phyloP scores from a whole-genome alignment of 2,888 invertebrate species.

The Cremastinae sp. region DNA sequence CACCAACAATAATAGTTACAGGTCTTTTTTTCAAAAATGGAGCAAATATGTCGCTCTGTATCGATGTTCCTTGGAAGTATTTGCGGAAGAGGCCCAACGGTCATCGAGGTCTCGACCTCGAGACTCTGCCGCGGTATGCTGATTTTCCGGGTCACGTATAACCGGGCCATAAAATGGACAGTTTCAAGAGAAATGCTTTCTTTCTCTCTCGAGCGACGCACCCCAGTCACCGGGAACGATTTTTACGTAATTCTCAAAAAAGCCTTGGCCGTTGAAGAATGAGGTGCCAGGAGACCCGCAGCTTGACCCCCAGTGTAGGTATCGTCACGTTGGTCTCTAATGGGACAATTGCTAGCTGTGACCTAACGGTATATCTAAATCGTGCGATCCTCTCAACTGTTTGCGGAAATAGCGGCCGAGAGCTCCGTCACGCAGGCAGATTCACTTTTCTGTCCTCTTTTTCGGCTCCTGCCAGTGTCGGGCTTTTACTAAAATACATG shows the following conservation, averaged over 20 bases:
- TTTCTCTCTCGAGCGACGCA: conserved; percentile 27
- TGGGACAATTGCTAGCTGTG: conserved; percentile 67
- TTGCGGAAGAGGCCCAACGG: conserved; percentile 7
- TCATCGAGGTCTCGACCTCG: conserved; percentile 57
- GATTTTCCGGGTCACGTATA: conserved; percentile 48
- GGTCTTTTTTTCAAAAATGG: conserved; percentile 51
- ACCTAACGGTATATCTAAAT: conserved; percentile 75
- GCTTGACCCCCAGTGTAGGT: conserved; percentile 16
- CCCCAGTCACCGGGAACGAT: conserved; percentile 38
- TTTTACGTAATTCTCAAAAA: conserved; percentile 60
- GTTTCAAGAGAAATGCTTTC: conserved; percentile 50
- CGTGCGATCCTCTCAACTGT: conserved; percentile 69
- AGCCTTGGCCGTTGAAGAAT: conserved; percentile 60
- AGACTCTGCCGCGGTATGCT: conserved; percentile 43
- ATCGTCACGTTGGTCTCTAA: conserved; percentile 44
- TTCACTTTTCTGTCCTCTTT: conserved; percentile 24
- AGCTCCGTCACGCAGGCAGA: conserved; percentile 69
- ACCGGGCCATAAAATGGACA: conserved; percentile 57
- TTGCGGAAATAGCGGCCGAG: conserved; percentile 76
- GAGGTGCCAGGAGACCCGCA: conserved; percentile 37
- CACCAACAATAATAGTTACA: conserved; percentile 45
- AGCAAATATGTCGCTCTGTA: conserved; percentile 46
- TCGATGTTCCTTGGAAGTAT: conserved; percentile 15
- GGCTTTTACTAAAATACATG: conserved; percentile 45
- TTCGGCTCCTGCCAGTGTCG: conserved; percentile 40